A percentile compares a stretch with the other conserved stretches of the same genome.
Evolutionary conservation across 2,888 invertebrate species (phyloP).

Genomic region (Chironomus riparius): DNA sequence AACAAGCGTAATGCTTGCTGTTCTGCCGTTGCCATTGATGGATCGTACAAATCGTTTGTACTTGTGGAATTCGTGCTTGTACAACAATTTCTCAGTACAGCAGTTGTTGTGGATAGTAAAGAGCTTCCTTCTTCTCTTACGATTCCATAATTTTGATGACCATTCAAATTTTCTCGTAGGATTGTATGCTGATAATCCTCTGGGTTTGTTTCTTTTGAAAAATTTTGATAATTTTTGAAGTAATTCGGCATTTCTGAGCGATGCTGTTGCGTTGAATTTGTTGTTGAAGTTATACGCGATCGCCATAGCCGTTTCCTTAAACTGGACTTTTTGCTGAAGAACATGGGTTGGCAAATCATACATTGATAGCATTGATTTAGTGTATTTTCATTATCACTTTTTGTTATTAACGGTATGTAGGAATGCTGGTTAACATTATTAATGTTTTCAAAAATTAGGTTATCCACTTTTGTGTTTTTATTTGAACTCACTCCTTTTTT

Average conservation of each 20-base stretch:
- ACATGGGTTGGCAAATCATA: constrained; percentile 44
- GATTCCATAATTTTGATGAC: constrained; percentile 32
- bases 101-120: constrained; percentile 29
- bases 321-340: constrained; percentile 35
- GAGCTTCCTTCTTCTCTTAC: constrained; percentile 26
- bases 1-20: constrained; percentile 31
- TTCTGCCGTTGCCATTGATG: not conserved
- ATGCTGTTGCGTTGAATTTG: constrained; percentile 28
- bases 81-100: constrained; percentile 29
- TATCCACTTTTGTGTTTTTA: not conserved
- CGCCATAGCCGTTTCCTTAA: constrained; percentile 39
- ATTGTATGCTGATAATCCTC: constrained; percentile 28
- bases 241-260: constrained; percentile 15
- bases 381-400: constrained; percentile 42
- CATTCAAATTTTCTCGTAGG: constrained; percentile 26
- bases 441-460: not conserved
- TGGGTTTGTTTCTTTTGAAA: constrained; percentile 30
- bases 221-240: constrained; percentile 7
- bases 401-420: constrained; percentile 18
- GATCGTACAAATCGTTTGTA: not conserved
- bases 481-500: not conserved
- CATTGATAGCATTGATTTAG: constrained; percentile 45
- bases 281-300: constrained; percentile 35
- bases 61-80: constrained; percentile 19
- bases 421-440: not conserved